These are phyloP conservation scores for Poeciliopsis paucimaculata DNA, from an alignment of 2,797 vertebrate genomes.

Conservation along the genomic window DNA sequence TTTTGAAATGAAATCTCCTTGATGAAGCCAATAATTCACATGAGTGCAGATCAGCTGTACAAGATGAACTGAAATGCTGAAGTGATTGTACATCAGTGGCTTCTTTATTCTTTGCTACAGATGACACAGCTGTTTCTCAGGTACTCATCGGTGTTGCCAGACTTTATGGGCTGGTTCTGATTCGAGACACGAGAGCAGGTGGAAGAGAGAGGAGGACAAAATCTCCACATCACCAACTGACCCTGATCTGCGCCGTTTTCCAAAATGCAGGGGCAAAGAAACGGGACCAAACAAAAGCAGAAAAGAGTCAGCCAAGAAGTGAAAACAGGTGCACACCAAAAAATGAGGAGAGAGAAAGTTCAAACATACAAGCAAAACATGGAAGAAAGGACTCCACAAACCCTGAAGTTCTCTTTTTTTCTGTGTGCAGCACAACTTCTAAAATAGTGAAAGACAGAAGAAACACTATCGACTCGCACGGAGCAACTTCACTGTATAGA, in stretches of 20 bases:
- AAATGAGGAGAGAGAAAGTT: conserved; percentile 15
- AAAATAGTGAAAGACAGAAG: conserved; percentile 9
- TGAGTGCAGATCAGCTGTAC: background rate
- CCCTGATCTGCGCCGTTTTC: conserved; percentile 19
- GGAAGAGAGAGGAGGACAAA: conserved; percentile 25
- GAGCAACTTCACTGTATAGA: conserved; percentile 44
- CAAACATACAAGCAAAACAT: conserved; percentile 14
- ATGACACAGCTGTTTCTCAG: conserved; percentile 28
- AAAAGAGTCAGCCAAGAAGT: conserved; percentile 10
- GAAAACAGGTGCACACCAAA: background rate
- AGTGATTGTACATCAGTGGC: background rate
- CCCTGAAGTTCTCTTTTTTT: conserved; percentile 30
- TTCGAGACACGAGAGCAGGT: conserved; percentile 31
- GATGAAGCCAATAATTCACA: background rate
- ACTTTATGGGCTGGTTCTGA: conserved; percentile 19
- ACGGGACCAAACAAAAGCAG: background rate
- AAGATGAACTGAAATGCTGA: background rate
- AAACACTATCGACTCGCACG: conserved; percentile 10
- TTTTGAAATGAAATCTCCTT: background rate
- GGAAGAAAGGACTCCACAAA: conserved; percentile 36
- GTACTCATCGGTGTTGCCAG: conserved; percentile 18
- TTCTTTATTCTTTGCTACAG: background rate
- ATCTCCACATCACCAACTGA: conserved; percentile 17
- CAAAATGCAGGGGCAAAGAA: conserved; percentile 6
- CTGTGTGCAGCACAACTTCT: conserved; percentile 2